phyloP scores from a whole-genome alignment of 2,888 invertebrate genomes.

The Agonum fuliginosum region DNA sequence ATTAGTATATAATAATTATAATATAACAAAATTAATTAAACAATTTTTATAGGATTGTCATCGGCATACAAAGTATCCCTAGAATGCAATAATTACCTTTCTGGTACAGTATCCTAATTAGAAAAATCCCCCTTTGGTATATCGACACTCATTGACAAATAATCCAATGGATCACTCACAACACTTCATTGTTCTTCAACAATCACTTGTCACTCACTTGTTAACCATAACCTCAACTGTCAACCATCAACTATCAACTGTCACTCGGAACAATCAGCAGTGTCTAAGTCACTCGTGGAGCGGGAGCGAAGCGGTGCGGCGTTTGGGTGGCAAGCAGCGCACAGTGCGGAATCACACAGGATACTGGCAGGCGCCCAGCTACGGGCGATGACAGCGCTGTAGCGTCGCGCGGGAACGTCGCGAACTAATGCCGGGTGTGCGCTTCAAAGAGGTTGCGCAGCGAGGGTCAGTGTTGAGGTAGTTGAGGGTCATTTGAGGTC shows the following conservation, averaged over 20 bases:
- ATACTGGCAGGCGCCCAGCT: slow-evolving; percentile 44
- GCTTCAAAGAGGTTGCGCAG: slow-evolving; percentile 46
- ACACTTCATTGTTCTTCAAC: no score
- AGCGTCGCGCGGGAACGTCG: slow-evolving; percentile 65
- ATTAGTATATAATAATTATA: no score
- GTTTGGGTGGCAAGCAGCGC: neutral
- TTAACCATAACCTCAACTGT: neutral
- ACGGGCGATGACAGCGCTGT: slow-evolving; percentile 50
- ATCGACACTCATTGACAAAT: neutral
- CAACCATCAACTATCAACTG: no score
- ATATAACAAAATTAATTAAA: no score
- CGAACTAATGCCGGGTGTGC: slow-evolving; percentile 65
- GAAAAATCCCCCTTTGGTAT: neutral
- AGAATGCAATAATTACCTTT: neutral
- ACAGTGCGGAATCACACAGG: slow-evolving; percentile 41
- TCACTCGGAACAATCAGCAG: no score
- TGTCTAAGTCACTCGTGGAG: no score
- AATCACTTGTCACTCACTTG: neutral
- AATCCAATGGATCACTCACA: neutral
- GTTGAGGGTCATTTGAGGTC: slow-evolving; percentile 1
- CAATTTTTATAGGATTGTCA: no score
- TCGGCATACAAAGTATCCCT: no score
- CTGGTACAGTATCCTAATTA: neutral
- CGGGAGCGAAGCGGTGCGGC: neutral
- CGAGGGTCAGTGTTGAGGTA: slow-evolving; percentile 12